Evolutionary conservation across 2,888 invertebrate genomes (phyloP), one percentile per base, ranked within the genome.

Genomic region (Andricus quercusramuli): DNA sequence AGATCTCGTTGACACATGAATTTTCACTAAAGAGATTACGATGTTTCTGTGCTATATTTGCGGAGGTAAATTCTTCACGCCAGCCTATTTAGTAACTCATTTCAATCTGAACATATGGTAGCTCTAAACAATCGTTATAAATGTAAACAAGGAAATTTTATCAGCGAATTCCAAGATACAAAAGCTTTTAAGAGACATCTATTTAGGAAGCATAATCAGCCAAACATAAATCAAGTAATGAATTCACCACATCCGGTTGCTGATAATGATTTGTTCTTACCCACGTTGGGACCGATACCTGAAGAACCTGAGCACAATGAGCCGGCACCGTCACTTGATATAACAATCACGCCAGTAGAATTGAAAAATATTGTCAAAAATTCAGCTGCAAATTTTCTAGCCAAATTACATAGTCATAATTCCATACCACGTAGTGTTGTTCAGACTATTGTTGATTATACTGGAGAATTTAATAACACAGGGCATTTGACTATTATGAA

Each of bases 181-280:
- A 11, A 67, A 41, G 67, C 67, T 20, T 67, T 67, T 22, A 67
- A 67, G 22, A 32, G n/a, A n/a, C 67, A 67, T 15, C 41, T 67
- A n/a, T 22, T 25, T 41, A 44, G 37, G 25, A 67, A 67, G 41
- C 67, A 41, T 67, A 37, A 37, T 37, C 8, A 37, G 11, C 13
- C 41, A 41, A 41, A 41, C 9, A 41, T 41, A 41, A 37, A 37
- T 9, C 37, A 37, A 37, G 65, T 32, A 65, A 65, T 22, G 4
- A 65, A 29, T 29, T 17, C 17, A 65, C 6, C 29, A 65, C 4
- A 65, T 1, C 29, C 29, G 17, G 32, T 65, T 13, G 20, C 13
- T 22, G 2, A 3, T 65, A n/a, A 15, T 65, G 17, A 15, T 65
- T 6, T 32, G 13, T 65, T 17, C 32, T 65, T 65, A 5, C 29